phyloP scores from a whole-genome alignment of 2,113 vertebrate species.

The Seriola aureovittata region DNA sequence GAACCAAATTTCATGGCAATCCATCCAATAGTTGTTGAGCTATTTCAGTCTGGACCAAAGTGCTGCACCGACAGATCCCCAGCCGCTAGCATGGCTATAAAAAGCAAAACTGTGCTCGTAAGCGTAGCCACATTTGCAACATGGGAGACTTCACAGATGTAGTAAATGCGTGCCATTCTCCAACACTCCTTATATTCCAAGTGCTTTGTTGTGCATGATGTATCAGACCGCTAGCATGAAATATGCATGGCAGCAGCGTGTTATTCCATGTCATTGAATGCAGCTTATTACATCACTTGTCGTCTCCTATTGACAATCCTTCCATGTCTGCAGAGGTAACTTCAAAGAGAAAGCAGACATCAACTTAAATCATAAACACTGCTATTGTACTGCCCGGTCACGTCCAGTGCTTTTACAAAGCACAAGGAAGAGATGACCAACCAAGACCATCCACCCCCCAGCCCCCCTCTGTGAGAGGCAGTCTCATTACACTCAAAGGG shows the following conservation, averaged over 20 bases:
- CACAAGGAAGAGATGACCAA: constrained; percentile 63
- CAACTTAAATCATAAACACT: constrained; percentile 67
- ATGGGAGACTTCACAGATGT: background rate
- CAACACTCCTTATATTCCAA: constrained; percentile 25
- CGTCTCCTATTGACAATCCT: constrained; percentile 55
- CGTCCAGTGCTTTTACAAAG: constrained; percentile 47
- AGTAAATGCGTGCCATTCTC: constrained; percentile 11
- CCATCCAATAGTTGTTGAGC: background rate
- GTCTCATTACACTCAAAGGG: constrained; percentile 82
- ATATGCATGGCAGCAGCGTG: constrained; percentile 63
- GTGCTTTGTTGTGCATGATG: constrained; percentile 52
- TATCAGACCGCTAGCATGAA: constrained; percentile 61
- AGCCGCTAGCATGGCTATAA: background rate
- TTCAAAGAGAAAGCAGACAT: constrained; percentile 71
- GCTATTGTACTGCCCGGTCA: constrained; percentile 68
- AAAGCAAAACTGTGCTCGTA: constrained; percentile 20
- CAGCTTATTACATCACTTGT: constrained; percentile 63
- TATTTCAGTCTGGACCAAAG: constrained; percentile 15
- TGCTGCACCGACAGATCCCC: background rate
- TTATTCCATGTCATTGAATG: constrained; percentile 63
- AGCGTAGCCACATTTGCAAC: constrained; percentile 9
- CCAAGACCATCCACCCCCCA: constrained; percentile 22
- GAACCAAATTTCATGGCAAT: background rate
- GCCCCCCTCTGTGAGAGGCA: constrained; percentile 57
- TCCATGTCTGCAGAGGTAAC: constrained; percentile 69